These are phyloP conservation scores for Dendrocincla tyrannina DNA, from an alignment of 2,797 vertebrate genomes.

Conservation along the genomic window DNA sequence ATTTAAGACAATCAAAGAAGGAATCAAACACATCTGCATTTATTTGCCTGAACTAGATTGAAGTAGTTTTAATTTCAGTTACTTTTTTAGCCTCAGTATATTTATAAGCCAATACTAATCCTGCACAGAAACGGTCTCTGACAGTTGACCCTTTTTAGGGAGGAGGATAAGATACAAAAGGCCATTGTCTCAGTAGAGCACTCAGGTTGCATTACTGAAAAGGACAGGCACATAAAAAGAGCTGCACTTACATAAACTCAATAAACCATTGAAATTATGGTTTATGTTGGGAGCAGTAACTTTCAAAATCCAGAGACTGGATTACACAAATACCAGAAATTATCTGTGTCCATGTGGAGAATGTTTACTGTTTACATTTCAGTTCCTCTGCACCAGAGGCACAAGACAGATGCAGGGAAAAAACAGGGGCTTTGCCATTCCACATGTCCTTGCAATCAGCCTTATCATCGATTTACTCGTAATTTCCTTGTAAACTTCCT, in stretches of 20 bases:
- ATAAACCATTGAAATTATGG: neutral
- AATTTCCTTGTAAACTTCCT: slow-evolving; percentile 15
- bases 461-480: neutral
- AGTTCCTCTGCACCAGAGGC: neutral
- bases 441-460: neutral
- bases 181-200: neutral
- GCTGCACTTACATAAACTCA: neutral
- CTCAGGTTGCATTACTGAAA: neutral
- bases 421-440: neutral
- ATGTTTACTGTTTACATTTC: neutral
- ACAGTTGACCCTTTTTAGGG: neutral
- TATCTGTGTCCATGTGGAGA: neutral
- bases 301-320: neutral
- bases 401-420: neutral
- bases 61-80: neutral
- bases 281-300: neutral
- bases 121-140: neutral
- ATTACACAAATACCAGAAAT: neutral
- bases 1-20: neutral
- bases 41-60: neutral
- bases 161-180: neutral
- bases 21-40: neutral
- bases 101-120: neutral
- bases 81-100: neutral
- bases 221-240: neutral